Evolutionary conservation across 1,140 invertebrate species (phyloP), one percentile per base, ranked within the genome.

Genomic region (Atta cephalotes): DNA sequence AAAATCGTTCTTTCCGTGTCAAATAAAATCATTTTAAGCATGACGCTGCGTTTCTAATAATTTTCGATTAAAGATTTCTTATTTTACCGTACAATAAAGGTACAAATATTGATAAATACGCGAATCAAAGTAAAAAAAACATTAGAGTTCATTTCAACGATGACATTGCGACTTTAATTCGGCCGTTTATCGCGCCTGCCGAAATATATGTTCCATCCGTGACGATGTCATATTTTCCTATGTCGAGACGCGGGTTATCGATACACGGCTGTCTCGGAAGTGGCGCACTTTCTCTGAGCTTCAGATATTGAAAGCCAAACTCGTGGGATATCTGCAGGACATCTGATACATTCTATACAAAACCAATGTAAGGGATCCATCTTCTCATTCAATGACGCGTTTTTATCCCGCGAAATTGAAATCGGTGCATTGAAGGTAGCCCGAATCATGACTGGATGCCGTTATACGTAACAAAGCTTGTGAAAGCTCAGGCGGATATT

Each of bases 361-460:
- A 74, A 60, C 12, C 80, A n/a, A 51, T 28, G 70, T 76, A 63
- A 74, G 80, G 56, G 56, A 74, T 84, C 77, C 70, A 28, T 84
- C 58, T 58, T 60, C 58, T 81, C 65, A 81, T 84, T 74, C 80
- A 84, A 62, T 28, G 56, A 9, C 53, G 80, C 80, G 70, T 84
- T 84, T 84, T 84, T 84, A 84, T 62, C 56, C 70, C 56, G 80
- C 80, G 35, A 84, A 84, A 84, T 84, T 84, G 80, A 84, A 84
- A 84, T 84, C 56, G 80, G 56, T 45, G 70, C 70, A 84, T 84
- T 84, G 80, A 84, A 25, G 80, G 3, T 18, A 14, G 39, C 70
- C 39, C 70, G 80, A 62, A 35, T 62, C 80, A 25, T 51, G 70
- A 74, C 70, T 49, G 68, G 68, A 49, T 72, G 56, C 70, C 77